Evolutionary conservation across 23 tunicate genomes (phyloP), one percentile per base, ranked within the genome.

Genomic region (Halocynthia aurantium): DNA sequence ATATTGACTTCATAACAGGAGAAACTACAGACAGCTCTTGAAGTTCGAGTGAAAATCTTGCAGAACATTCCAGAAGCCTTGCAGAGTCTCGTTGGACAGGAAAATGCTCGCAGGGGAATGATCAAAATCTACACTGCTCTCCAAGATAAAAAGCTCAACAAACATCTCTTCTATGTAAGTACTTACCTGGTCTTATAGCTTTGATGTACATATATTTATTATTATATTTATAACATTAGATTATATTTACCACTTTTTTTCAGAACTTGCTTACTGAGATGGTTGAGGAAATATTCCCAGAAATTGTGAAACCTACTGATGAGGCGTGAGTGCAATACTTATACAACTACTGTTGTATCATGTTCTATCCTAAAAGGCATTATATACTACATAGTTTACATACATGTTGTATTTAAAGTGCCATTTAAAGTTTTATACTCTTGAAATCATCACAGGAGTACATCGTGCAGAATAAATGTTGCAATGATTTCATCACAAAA

Each of bases 51-150:
- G 15, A 83, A 86, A 31, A 22, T 92, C 7, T 62, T 92, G 67
- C 85, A 86, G 50, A 92, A 82, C 69, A 82, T 92, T 54, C 98
- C 98, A 17, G 98, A 92, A 73, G 84, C 84, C 13, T 69, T 92
- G 54, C 89, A 81, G 57, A 80, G 85, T 22, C 63, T 92, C 54
- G 80, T 92, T 40, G 98, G 98, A 40, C 92, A 86, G 53, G 92
- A 86, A 69, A 92, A 92, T 53, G 85, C 85, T 7, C 73, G 74
- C 58, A 72, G 88, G 8, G 98, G 98, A 44, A 52, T 86, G 7
- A 55, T 86, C 17, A 92, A 92, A 68, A 65, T 92, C 31, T 92
- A 86, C 66, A 80, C 75, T 50, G 87, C 91, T 8, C 70, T 92
- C 7, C 98, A 92, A 61, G 98, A 92, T 66, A 71, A 78, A 51